These are phyloP conservation scores for Microtus richardsoni DNA, from an alignment of 2,113 vertebrate genomes.

Conservation along the genomic window DNA sequence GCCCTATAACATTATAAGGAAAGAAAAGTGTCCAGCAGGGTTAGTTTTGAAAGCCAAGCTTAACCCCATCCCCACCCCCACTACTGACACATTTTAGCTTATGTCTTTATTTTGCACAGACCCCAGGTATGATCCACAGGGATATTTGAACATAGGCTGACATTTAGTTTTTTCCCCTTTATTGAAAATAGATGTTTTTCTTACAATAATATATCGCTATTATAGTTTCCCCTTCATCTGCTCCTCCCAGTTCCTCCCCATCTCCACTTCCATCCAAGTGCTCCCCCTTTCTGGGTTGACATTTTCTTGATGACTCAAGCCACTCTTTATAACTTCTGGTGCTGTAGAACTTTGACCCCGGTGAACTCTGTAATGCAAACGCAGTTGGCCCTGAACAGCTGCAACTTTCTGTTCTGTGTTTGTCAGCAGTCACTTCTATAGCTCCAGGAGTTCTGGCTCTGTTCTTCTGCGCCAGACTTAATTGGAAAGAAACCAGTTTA, in stretches of 20 bases:
- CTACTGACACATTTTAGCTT: slow-evolving; percentile 12
- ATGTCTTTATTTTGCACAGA: background rate
- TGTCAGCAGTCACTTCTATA: background rate
- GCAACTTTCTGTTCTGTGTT: background rate
- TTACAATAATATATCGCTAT: background rate
- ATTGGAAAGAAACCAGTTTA: background rate
- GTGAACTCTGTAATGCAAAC: background rate
- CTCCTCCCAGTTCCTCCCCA: background rate
- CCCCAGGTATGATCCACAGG: slow-evolving; percentile 5
- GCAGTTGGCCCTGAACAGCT: background rate
- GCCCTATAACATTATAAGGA: slow-evolving; percentile 24
- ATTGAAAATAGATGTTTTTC: background rate
- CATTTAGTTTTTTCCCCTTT: background rate
- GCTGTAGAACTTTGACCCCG: background rate
- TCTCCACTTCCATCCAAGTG: too few relatives aligned
- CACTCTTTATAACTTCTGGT: background rate
- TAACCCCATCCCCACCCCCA: background rate
- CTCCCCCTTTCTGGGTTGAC: background rate
- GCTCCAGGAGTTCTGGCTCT: background rate
- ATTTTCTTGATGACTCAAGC: slow-evolving; percentile 62
- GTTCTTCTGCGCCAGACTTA: background rate
- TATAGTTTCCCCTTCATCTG: background rate
- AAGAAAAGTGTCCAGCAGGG: background rate
- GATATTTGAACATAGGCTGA: slow-evolving; percentile 1
- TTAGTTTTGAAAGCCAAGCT: background rate